phyloP scores from a whole-genome alignment of 2,797 vertebrate species.

The Florisuga fusca region DNA sequence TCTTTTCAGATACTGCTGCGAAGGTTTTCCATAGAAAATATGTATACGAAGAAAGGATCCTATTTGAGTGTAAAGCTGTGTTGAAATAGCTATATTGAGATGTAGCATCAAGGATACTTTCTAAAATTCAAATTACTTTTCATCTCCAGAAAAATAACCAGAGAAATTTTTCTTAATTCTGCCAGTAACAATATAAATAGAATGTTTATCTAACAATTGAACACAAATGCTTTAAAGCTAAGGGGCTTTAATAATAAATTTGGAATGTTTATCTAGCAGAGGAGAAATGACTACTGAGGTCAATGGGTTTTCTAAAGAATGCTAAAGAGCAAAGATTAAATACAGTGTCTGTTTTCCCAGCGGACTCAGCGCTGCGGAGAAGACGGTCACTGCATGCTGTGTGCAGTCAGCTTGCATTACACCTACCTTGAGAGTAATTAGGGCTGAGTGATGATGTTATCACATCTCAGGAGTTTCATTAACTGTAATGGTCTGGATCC shows the following conservation, averaged over 20 bases:
- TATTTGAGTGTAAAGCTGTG: background rate
- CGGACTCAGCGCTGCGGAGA: background rate
- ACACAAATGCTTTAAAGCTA: background rate
- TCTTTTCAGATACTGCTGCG: background rate
- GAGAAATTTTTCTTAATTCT: background rate
- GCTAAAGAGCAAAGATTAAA: conserved; percentile 55
- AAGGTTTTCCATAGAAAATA: background rate
- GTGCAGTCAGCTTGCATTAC: background rate
- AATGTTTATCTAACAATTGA: background rate
- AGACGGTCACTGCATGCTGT: background rate
- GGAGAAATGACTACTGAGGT: conserved; percentile 49
- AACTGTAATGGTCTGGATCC: background rate
- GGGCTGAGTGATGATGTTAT: background rate
- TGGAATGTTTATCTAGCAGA: conserved; percentile 65
- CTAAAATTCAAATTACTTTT: background rate
- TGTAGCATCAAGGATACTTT: background rate
- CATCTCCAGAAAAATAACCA: background rate
- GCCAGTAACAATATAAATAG: background rate
- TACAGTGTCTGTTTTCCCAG: conserved; percentile 53
- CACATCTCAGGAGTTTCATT: background rate
- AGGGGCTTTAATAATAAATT: conserved; percentile 39
- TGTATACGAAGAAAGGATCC: background rate
- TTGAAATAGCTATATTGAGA: background rate
- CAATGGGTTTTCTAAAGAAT: conserved; percentile 64
- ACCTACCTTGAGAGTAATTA: background rate